These are phyloP conservation scores for Camponotus pennsylvanicus DNA, from an alignment of 1,140 invertebrate genomes.

Conservation along the genomic window DNA sequence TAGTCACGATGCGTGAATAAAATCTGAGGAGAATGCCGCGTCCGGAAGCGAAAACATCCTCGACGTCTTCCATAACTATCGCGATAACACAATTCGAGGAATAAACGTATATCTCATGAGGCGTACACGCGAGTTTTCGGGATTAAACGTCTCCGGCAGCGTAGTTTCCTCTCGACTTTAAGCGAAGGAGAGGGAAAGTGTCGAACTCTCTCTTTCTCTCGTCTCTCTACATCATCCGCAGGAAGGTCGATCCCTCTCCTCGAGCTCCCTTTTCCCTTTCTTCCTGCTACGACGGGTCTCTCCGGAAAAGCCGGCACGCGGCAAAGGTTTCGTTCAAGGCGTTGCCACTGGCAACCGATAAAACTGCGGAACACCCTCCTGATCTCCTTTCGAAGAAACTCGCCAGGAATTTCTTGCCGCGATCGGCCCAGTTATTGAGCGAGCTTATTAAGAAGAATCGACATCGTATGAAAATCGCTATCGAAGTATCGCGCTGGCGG, in stretches of 20 bases:
- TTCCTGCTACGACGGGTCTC: slow-evolving; percentile 36
- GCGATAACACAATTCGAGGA: neutral
- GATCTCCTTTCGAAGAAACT: slow-evolving; percentile 73
- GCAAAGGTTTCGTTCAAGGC: slow-evolving; percentile 63
- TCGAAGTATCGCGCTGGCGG: neutral
- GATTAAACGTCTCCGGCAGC: neutral
- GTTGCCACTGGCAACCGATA: slow-evolving; percentile 76
- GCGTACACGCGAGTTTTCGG: neutral
- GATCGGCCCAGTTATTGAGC: slow-evolving; percentile 65
- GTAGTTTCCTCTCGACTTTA: slow-evolving; percentile 38
- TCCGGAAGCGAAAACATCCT: too few species aligned
- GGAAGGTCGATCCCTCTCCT: slow-evolving; percentile 15
- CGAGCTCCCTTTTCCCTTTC: slow-evolving; percentile 40
- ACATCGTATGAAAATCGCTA: neutral
- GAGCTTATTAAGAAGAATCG: slow-evolving; percentile 63
- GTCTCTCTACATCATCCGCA: neutral
- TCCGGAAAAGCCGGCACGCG: slow-evolving; percentile 60
- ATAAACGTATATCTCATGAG: neutral
- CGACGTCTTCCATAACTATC: neutral
- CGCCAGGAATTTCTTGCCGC: slow-evolving; percentile 62
- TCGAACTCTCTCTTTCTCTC: slow-evolving; percentile 5
- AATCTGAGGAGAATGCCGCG: too few species aligned
- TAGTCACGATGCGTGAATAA: too few species aligned
- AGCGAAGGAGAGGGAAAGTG: slow-evolving; percentile 42
- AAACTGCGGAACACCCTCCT: slow-evolving; percentile 73